A percentile compares a stretch with the other conserved stretches of the same genome.
Conservation (phyloP, 1,140 invertebrate genomes). For the Phymastichus coffea region DNA sequence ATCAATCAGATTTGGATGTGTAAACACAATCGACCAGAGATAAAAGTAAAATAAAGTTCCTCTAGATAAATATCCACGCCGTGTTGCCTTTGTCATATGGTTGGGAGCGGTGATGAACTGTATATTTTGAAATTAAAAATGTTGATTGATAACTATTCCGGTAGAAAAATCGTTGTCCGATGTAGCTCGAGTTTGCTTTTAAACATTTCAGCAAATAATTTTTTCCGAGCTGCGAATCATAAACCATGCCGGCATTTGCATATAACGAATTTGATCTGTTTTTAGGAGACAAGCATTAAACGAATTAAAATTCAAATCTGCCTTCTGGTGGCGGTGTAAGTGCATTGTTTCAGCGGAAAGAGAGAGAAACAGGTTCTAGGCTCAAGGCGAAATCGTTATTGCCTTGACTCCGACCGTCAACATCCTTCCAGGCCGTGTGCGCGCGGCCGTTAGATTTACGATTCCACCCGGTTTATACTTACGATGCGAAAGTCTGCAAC, state of each 20-base stretch:
- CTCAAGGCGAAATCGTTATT: constrained; percentile 22
- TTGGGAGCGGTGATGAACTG: too few species aligned
- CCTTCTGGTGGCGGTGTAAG: background rate
- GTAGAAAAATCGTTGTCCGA: too few species aligned
- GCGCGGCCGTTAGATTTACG: constrained; percentile 17
- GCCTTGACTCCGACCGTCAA: constrained; percentile 13
- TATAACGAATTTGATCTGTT: too few species aligned
- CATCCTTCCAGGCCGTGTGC: constrained; percentile 14
- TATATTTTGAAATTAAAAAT: too few species aligned
- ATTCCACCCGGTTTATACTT: constrained; percentile 13
- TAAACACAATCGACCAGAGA: constrained; percentile 9
- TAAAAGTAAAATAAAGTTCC: background rate
- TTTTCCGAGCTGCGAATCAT: too few species aligned
- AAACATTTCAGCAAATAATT: too few species aligned
- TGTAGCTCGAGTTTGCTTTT: too few species aligned
- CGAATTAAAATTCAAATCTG: constrained; percentile 7
- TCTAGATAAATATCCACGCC: too few species aligned
- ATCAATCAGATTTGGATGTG: constrained; percentile 1
- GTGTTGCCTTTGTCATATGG: too few species aligned
- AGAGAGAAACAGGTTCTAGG: background rate
- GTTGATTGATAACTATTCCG: too few species aligned
- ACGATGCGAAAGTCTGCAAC: background rate
- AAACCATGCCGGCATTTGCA: too few species aligned
- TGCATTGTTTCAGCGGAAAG: constrained; percentile 4
- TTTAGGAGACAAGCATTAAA: too few species aligned